Evolutionary conservation across 2,888 invertebrate genomes (phyloP).

Genomic region (Hermaeophaga mercurialis): DNA sequence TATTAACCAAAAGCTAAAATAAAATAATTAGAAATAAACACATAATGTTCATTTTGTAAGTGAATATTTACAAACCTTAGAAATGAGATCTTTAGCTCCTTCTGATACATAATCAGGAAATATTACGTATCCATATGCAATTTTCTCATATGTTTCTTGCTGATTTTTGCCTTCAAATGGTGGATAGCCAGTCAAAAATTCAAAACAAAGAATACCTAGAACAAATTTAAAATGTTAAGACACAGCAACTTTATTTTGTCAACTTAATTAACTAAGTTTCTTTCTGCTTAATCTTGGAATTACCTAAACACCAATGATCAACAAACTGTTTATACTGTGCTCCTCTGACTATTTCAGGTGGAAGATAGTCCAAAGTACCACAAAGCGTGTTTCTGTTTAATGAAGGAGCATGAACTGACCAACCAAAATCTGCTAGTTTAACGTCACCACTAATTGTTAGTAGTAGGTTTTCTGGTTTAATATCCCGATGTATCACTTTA

Average conservation of each 20-base stretch:
- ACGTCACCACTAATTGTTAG: no score
- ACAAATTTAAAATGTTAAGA: neutral
- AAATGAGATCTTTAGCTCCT: constrained; percentile 78
- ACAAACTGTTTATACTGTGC: constrained; percentile 80
- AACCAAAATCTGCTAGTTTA: no score
- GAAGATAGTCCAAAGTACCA: constrained; percentile 93
- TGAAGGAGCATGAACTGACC: no score
- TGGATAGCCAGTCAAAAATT: constrained; percentile 90
- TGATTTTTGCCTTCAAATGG: constrained; percentile 85
- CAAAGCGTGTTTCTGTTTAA: constrained; percentile 94
- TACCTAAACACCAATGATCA: constrained; percentile 94
- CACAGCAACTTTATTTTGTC: neutral
- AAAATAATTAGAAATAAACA: no score
- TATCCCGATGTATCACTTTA: constrained; percentile 89
- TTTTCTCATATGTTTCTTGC: constrained; percentile 74
- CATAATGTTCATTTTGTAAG: no score
- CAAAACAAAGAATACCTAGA: constrained; percentile 76
- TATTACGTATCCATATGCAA: constrained; percentile 66
- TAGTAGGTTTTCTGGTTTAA: no score
- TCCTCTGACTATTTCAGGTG: constrained; percentile 94
- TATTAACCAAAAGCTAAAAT: constrained; percentile 71
- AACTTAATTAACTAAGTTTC: no score
- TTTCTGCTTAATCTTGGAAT: no score
- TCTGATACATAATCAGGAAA: constrained; percentile 71
- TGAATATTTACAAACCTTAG: constrained; percentile 64